Percentiles rank a stretch among this genome's conserved stretches.
phyloP scores from a whole-genome alignment of 1,140 invertebrate genomes.

The Aphelinus certus region DNA sequence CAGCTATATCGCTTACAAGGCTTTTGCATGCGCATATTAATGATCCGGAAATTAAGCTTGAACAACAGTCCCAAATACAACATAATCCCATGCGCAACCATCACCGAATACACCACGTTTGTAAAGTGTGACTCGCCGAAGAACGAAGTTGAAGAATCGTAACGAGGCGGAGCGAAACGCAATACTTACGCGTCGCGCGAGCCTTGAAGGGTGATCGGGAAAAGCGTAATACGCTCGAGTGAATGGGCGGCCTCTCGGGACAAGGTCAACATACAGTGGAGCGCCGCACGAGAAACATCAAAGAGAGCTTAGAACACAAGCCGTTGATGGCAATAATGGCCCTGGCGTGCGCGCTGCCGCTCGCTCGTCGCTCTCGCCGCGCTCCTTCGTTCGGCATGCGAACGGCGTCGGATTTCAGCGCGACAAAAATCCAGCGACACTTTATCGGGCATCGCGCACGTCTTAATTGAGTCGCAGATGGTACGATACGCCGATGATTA shows the following conservation, averaged over 20 bases:
- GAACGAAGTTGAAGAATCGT: conserved; percentile 29
- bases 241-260: conserved; percentile 22
- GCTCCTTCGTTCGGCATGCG: neutral
- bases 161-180: conserved; percentile 2
- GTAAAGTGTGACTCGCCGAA: conserved; percentile 2
- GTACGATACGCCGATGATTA: no score
- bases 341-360: neutral
- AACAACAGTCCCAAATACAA: no score
- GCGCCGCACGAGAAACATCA: conserved; percentile 16
- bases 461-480: conserved; percentile 13
- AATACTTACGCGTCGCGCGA: no score
- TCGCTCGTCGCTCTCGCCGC: neutral
- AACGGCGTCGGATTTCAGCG: neutral
- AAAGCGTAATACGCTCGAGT: conserved; percentile 7
- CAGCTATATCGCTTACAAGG: no score
- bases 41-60: no score
- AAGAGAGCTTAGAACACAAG: conserved; percentile 15
- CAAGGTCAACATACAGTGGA: conserved; percentile 24
- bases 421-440: neutral
- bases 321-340: conserved; percentile 4
- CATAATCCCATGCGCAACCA: neutral
- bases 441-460: neutral
- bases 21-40: no score
- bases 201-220: conserved; percentile 8
- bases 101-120: no score